These are phyloP conservation scores for Yponomeuta plumbellus DNA, from an alignment of 2,888 invertebrate species.

Conservation along the genomic window DNA sequence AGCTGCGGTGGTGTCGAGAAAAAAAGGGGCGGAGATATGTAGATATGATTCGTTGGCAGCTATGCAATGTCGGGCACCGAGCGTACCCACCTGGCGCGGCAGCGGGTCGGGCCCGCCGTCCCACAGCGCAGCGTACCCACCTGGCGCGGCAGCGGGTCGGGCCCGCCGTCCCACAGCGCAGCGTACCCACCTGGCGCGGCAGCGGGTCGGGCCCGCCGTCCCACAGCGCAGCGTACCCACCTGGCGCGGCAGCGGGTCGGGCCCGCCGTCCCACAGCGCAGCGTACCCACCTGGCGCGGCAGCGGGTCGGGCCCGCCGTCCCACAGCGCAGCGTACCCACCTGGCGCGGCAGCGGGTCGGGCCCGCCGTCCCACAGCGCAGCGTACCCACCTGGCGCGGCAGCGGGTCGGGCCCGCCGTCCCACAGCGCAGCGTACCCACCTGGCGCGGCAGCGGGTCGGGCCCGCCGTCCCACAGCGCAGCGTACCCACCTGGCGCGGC, in stretches of 20 bases:
- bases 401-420: conserved; percentile 80
- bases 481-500: neutral
- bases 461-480: conserved; percentile 87
- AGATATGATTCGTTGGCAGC: too few relatives aligned
- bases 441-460: conserved; percentile 91
- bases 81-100: neutral
- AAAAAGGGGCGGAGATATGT: too few relatives aligned
- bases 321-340: conserved; percentile 92
- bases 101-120: neutral
- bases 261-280: conserved; percentile 87
- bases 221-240: conserved; percentile 92
- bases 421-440: conserved; percentile 92
- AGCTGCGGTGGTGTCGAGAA: too few relatives aligned
- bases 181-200: neutral
- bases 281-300: neutral
- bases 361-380: conserved; percentile 87
- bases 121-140: conserved; percentile 71
- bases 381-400: neutral
- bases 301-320: conserved; percentile 80
- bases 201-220: conserved; percentile 80
- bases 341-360: conserved; percentile 91
- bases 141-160: conserved; percentile 92
- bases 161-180: conserved; percentile 86
- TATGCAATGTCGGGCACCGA: too few relatives aligned
- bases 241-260: conserved; percentile 91